Evolutionary conservation across 2,797 vertebrate species (phyloP), one percentile per base, ranked within the genome.

Genomic region (Sphaeramia orbicularis): DNA sequence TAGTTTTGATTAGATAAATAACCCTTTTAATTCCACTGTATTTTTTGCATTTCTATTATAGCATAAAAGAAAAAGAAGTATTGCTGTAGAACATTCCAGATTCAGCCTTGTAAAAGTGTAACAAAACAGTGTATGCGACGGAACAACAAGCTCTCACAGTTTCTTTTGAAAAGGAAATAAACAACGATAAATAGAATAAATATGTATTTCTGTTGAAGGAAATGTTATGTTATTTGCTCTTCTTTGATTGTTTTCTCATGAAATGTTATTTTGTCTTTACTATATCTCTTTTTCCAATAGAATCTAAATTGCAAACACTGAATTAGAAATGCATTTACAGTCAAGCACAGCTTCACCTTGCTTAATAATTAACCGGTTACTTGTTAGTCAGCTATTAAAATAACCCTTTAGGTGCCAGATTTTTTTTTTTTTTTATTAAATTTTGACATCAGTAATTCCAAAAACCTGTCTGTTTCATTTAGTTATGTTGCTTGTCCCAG

Each of bases 321-420:
- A 65, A 95, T 89, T 94, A 92, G 91, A 88, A 83, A 92, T 93
- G 92, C 91, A 86, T 94, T 95, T 92, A 89, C 94, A 94, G 90
- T 93, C 83, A 72, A 95, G 94, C 95, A 95, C 93, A 95, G 90
- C 84, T 93, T 91, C 92, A 93, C 94, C 87, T 91, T 90, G 72
- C n/a, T n/a, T n/a, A n/a, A n/a, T n/a, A n/a, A n/a, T n/a, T n/a
- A n/a, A n/a, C n/a, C n/a, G n/a, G n/a, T n/a, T n/a, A n/a, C n/a
- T n/a, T n/a, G n/a, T n/a, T n/a, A n/a, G n/a, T n/a, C n/a, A n/a
- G n/a, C n/a, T n/a, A n/a, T n/a, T n/a, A n/a, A n/a, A n/a, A n/a
- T n/a, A n/a, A n/a, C n/a, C n/a, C n/a, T n/a, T n/a, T n/a, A n/a
- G n/a, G n/a, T n/a, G n/a, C n/a, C n/a, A n/a, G n/a, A n/a, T n/a